A percentile compares a stretch with the other conserved stretches of the same genome.
Evolutionary conservation across 1,140 invertebrate species (phyloP).

Genomic region (Parapsyche elsis): DNA sequence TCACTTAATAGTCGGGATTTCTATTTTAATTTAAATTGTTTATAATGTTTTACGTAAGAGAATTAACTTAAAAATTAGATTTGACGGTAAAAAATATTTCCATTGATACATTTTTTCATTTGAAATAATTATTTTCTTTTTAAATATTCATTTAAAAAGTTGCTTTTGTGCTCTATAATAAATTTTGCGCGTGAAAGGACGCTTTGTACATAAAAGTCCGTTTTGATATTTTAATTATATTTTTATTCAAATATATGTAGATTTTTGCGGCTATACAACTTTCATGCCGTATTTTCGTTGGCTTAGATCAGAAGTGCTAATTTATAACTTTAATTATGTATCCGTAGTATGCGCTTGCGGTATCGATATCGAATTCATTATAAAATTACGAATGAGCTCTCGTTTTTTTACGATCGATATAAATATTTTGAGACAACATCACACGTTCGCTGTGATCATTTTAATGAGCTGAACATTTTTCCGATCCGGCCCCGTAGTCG

Average conservation of each 20-base stretch:
- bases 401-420: neutral
- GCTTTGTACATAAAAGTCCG: neutral
- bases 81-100: too few species aligned
- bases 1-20: too few species aligned
- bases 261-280: conserved; percentile 11
- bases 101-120: too few species aligned
- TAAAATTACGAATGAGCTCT: too few species aligned
- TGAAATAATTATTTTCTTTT: too few species aligned
- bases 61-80: too few species aligned
- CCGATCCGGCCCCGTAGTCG: neutral
- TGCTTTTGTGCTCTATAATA: neutral
- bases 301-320: conserved; percentile 2
- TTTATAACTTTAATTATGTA: conserved; percentile 19
- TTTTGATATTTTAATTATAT: conserved; percentile 19
- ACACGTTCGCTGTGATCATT: neutral
- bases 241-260: conserved; percentile 22
- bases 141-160: too few species aligned
- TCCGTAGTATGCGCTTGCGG: neutral
- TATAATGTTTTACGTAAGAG: too few species aligned
- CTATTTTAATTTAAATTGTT: too few species aligned
- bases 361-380: too few species aligned
- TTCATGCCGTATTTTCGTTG: neutral
- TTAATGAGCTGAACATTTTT: neutral
- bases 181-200: neutral
- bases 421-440: neutral